Evolutionary conservation across 2,797 vertebrate species (phyloP), one percentile per base, ranked within the genome.

Genomic region (Fringilla coelebs): DNA sequence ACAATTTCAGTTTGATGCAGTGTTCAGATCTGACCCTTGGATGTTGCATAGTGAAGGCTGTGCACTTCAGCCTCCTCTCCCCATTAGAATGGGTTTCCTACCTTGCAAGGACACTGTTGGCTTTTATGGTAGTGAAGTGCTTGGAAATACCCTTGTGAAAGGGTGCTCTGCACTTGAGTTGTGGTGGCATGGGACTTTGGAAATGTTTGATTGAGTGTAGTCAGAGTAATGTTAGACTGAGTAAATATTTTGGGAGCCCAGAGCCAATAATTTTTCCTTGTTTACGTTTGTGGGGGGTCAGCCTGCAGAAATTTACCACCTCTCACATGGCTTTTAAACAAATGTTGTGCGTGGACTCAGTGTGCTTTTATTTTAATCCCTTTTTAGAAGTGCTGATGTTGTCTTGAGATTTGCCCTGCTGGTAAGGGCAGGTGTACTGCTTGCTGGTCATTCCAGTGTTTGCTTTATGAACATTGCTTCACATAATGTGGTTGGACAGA

Each of bases 221-320:
- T 67, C 58, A 75, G 71, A 76, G 38, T 76, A 67, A 63, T 12
- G 13, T 74, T 36, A 85, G 70, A 32, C 4, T 76, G 32, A 86
- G 71, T 93, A 94, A 94, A 95, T 84, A 94, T 78, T 94, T 82
- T 84, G 38, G 71, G 24, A 88, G 20, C 55, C 38, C 52, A 71
- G 67, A 88, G 71, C 70, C 61, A 83, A 40, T 84, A 94, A 93
- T 49, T 91, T 93, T 88, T 89, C 24, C 52, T 88, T 79, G 66
- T 85, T 90, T 90, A 73, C 0, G 0, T 79, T 82, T 76, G 71
- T 52, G 29, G 43, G 36, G 38, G 71, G 22, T 90, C 60, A 84
- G 71, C 49, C 49, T 67, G 31, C 73, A 72, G 74, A 79, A 94
- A 83, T 25, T 49, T 67, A 75, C 1, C 3, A 4, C 18, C 45